These are phyloP conservation scores for Uria lomvia DNA, from an alignment of 2,113 vertebrate genomes.

Conservation along the genomic window DNA sequence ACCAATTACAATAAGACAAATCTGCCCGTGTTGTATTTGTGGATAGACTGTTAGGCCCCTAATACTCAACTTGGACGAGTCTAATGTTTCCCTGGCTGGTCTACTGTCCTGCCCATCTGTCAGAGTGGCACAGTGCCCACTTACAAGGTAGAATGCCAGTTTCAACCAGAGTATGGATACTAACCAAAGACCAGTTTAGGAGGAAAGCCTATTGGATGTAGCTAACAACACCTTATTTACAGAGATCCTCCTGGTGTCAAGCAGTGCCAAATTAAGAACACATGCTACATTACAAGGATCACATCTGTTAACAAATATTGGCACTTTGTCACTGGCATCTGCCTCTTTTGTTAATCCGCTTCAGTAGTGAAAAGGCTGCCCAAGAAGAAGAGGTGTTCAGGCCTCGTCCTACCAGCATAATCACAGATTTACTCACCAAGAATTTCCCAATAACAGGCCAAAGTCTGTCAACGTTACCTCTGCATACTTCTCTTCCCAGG, in stretches of 20 bases:
- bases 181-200: constrained; percentile 48
- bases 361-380: constrained; percentile 31
- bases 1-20: not conserved
- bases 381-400: not conserved
- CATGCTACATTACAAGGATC: constrained; percentile 58
- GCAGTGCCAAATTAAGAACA: constrained; percentile 67
- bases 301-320: constrained; percentile 59
- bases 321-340: constrained; percentile 52
- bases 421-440: not conserved
- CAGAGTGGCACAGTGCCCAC: constrained; percentile 67
- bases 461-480: not conserved
- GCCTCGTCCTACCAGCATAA: not conserved
- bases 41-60: constrained; percentile 42
- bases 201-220: constrained; percentile 30
- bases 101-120: constrained; percentile 72
- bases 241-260: constrained; percentile 59
- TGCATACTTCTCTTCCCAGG: not conserved
- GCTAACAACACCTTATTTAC: constrained; percentile 64
- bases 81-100: constrained; percentile 67
- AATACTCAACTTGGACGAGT: constrained; percentile 58
- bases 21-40: constrained; percentile 22
- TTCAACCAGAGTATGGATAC: constrained; percentile 22
- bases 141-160: constrained; percentile 52
- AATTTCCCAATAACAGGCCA: not conserved
- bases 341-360: constrained; percentile 51